Conservation (phyloP, 2,888 invertebrate species). For the Dicyrtoma fusca region DNA sequence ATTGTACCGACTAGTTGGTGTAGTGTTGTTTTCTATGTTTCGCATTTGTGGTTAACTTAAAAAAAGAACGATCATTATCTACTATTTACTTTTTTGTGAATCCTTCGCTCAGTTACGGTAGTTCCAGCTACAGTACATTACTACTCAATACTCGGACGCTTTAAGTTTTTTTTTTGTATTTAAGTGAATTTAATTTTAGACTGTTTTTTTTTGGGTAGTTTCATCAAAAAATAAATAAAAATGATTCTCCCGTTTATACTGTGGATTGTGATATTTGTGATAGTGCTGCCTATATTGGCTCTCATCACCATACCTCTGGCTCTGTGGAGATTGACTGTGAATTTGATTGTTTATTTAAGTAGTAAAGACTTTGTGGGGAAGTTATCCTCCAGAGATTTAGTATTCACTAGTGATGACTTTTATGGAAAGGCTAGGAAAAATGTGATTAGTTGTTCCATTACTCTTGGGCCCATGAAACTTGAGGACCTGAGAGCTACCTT, state of each 20-base stretch:
- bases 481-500: constrained; percentile 43
- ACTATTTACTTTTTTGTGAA: too few relatives aligned
- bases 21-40: not conserved
- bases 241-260: constrained; percentile 55
- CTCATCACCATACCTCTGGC: constrained; percentile 47
- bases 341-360: constrained; percentile 42
- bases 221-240: constrained; percentile 8
- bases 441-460: constrained; percentile 50
- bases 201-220: too few relatives aligned
- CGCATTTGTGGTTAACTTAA: too few relatives aligned
- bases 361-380: constrained; percentile 45
- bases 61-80: too few relatives aligned
- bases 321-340: constrained; percentile 50
- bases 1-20: not conserved
- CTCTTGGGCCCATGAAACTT: constrained; percentile 45
- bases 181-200: too few relatives aligned
- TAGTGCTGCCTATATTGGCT: constrained; percentile 49
- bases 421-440: constrained; percentile 53
- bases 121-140: too few relatives aligned
- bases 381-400: constrained; percentile 53
- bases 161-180: too few relatives aligned
- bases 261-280: constrained; percentile 52
- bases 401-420: constrained; percentile 54
- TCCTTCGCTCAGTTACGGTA: too few relatives aligned
- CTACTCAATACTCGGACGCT: too few relatives aligned